Base-by-base conservation (phyloP, 2,888 invertebrate species). In the Agriopis aurantiaria region DNA sequence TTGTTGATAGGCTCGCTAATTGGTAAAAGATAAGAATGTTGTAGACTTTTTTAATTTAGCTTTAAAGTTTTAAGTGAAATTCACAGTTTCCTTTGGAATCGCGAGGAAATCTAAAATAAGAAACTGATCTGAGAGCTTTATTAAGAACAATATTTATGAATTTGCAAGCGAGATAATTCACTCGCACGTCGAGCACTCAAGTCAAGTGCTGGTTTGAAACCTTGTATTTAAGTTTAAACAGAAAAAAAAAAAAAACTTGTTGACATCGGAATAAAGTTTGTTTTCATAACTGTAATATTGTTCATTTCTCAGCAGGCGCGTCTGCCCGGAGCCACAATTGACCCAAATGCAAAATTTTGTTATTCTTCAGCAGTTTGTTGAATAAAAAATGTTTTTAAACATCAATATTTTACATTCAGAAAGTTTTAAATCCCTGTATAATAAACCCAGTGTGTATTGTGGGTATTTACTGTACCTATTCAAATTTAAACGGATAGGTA, bases 331-430 rank as follows among this genome's bases (percentile, higher is more conserved):
- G 82, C 83, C 83, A 56, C 68, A 65, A 23, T 65, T 85, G 88
- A 87, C 87, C 87, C 76, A 83, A 81, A 85, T 88, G 80, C 80
- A 80, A 82, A 84, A 83, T 81, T 85, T 82, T 79, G 56, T 73
- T 70, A 72, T 76, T 77, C 77, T 74, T 52, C 40, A n/a, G 41
- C 49, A 12, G 59, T 66, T 71, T 64, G 48, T 59, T 46, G 6
- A 59, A 70, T 46, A 72, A 70, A 71, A 65, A 64, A 60, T 49
- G 53, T 40, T 59, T 55, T 51, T 23, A 45, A 10, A 11, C 46
- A 45, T n/a, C 53, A 45, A 48, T 12, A 11, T 63, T 55, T 58
- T 33, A 33, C 40, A 43, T 55, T 9, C 11, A 12, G 9, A 48
- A 68, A 68, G 52, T 59, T 68, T 33, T 23, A 8, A 48, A 59